phyloP scores from a whole-genome alignment of 2,888 invertebrate species.

The Ormyrus nitidulus region DNA sequence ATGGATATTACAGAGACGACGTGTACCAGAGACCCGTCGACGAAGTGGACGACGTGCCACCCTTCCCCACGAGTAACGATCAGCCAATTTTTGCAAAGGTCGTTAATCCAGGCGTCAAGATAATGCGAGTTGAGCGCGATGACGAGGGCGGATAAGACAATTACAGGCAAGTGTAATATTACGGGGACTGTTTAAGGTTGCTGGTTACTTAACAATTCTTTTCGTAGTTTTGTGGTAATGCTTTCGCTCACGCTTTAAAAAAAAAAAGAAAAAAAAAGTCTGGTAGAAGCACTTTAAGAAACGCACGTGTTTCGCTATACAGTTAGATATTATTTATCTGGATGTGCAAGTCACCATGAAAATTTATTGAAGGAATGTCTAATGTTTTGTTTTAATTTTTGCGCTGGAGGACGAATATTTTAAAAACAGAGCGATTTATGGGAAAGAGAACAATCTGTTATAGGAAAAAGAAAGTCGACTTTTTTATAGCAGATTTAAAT shows the following conservation, averaged over 20 bases:
- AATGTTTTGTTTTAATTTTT: not conserved
- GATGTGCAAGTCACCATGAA: slow-evolving; percentile 21
- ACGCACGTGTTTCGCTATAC: slow-evolving; percentile 11
- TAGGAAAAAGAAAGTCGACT: too few species aligned
- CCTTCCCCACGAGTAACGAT: slow-evolving; percentile 67
- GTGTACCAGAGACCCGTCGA: slow-evolving; percentile 70
- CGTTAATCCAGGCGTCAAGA: slow-evolving; percentile 71
- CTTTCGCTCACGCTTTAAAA: slow-evolving; percentile 53
- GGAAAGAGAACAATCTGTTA: not conserved
- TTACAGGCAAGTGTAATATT: slow-evolving; percentile 64
- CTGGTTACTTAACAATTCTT: slow-evolving; percentile 21
- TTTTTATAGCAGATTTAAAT: too few species aligned
- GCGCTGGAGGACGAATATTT: not conserved
- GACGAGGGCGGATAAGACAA: slow-evolving; percentile 65
- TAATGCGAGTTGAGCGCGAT: slow-evolving; percentile 72
- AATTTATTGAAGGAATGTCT: slow-evolving; percentile 29
- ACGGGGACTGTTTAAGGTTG: not conserved
- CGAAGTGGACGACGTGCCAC: slow-evolving; percentile 71
- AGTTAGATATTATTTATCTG: not conserved
- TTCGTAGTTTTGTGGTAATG: slow-evolving; percentile 23
- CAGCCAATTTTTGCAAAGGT: slow-evolving; percentile 69
- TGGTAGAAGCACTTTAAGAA: slow-evolving; percentile 51
- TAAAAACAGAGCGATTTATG: not conserved
- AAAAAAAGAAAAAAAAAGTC: slow-evolving; percentile 36
- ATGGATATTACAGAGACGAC: slow-evolving; percentile 67